Base-by-base conservation (phyloP, 2,797 vertebrate genomes). In the Balearica regulorum region DNA sequence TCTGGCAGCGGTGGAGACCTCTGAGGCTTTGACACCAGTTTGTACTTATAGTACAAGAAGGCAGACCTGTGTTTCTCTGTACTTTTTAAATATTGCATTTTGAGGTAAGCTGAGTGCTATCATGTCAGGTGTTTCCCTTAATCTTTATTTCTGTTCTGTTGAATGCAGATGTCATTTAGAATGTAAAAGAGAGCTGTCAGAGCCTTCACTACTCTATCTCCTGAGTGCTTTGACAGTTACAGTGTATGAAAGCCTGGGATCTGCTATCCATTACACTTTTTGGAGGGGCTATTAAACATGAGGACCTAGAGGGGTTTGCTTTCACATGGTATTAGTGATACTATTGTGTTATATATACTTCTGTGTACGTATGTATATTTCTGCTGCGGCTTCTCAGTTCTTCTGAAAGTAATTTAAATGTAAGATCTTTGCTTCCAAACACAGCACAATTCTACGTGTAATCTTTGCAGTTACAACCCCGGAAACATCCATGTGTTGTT, bases 81-180 rank as follows among this genome's bases (percentile, higher is more conserved):
- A 91, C 93, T 94, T 94, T 96, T 91, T 87, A 96, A 97, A 95
- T 87, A 92, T 84, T 91, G 72, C 88, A 73, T 97, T 95, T 70
- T 90, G 89, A 95, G 77, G 70, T 73, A 91, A 95, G 68, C 85
- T 21, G 87, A 94, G 60, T 58, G 79, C 92, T 95, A 46, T 83
- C 58, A 73, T 91, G 57, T 55, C 64, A 53, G 76, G 95, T 91
- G 96, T 97, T 97, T 90, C 93, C 90, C 93, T 85, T 97, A 97
- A 97, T 97, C 97, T 96, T 97, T 97, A 97, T 97, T 97, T 93
- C 95, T 94, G 92, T 85, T 92, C 92, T 95, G 94, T 97, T 96
- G 96, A 96, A 93, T 84, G 68, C 77, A 93, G 95, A 73, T 94
- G 84, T 88, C 94, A 97, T 93, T 95, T 90, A 92, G 92, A 89